A percentile compares a stretch with the other conserved stretches of the same genome.
Conservation (phyloP, 2,797 vertebrate species). For the Hippocampus kuda region DNA sequence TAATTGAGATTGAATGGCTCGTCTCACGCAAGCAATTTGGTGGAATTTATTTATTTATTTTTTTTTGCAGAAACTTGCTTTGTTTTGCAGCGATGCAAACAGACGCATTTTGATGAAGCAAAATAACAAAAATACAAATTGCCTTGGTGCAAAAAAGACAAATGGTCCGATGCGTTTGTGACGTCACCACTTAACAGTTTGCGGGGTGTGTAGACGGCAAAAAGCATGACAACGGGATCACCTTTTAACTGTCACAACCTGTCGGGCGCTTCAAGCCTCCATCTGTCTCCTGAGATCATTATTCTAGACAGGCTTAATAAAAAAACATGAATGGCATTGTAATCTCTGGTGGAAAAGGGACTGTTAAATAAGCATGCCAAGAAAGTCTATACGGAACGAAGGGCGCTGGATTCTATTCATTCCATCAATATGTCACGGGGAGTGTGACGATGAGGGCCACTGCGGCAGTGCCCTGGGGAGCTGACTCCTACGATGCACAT, state of each 20-base stretch:
- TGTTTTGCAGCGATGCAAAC: neutral
- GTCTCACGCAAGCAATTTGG: too few species aligned
- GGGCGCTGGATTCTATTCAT: conserved; percentile 42
- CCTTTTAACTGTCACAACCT: conserved; percentile 66
- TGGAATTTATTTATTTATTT: too few species aligned
- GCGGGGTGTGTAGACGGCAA: conserved; percentile 43
- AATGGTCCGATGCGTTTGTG: conserved; percentile 35
- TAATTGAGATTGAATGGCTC: too few species aligned
- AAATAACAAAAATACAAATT: neutral
- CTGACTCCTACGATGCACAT: conserved; percentile 25
- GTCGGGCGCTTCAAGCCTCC: conserved; percentile 53
- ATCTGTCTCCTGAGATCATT: conserved; percentile 48
- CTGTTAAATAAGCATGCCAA: conserved; percentile 51
- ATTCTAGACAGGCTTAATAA: conserved; percentile 51
- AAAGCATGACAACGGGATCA: conserved; percentile 48
- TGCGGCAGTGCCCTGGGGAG: conserved; percentile 40
- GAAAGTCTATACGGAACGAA: conserved; percentile 43
- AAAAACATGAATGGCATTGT: conserved; percentile 43
- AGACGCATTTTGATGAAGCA: neutral
- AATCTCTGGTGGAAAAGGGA: conserved; percentile 37
- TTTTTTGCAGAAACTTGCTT: neutral
- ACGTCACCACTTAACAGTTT: conserved; percentile 35
- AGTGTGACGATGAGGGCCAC: conserved; percentile 29
- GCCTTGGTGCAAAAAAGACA: neutral
- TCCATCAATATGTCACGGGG: conserved; percentile 36